Base-by-base conservation (phyloP, 1,140 invertebrate genomes). In the Probaryconus sp. region DNA sequence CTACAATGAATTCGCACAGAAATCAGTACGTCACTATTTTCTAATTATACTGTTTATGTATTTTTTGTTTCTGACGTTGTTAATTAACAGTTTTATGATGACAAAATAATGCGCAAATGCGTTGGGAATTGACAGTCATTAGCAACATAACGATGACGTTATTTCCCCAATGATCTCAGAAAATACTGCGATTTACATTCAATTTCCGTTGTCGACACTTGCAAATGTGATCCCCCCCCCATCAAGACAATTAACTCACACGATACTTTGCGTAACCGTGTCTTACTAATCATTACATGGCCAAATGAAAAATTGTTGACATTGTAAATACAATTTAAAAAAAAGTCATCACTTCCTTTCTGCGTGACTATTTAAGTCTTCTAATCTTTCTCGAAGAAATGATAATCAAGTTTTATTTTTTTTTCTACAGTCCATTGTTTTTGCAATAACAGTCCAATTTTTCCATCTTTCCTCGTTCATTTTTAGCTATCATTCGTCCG, bases 161-260 rank as follows among this genome's bases (percentile, higher is more conserved):
- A 61, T 75, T 69, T 61, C 24, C 53, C 47, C 42, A 70, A 69
- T 70, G 73, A 76, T 76, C 55, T 76, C 61, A 70, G 45, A 69
- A 70, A 69, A 55, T 30, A 50, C 43, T 3, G 42, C 43, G 73
- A 76, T 76, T 76, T 76, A 45, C 67, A 76, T 76, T 70, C 53
- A 67, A 76, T 76, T 70, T 76, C 73, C 73, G 65, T 51, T 70
- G 67, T 56, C 55, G 48, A 35, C 38, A 33, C 40, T 48, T 30
- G 30, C 45, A 28, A 55, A 30, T n/a, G 21, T 5, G 28, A 24
- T 6, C 9, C n/a, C 3, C 14, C 21, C 10, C n/a, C 60, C 24
- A 31, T 35, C 24, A 40, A 68, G 37, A 74, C 40, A 50, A 58
- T 63, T 63, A 63, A 56, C 33, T 63, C 17, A 21, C 45, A 31